Evolutionary conservation across 2,888 invertebrate genomes (phyloP), one percentile per base, ranked within the genome.

Genomic region (Crepidodera aurea): DNA sequence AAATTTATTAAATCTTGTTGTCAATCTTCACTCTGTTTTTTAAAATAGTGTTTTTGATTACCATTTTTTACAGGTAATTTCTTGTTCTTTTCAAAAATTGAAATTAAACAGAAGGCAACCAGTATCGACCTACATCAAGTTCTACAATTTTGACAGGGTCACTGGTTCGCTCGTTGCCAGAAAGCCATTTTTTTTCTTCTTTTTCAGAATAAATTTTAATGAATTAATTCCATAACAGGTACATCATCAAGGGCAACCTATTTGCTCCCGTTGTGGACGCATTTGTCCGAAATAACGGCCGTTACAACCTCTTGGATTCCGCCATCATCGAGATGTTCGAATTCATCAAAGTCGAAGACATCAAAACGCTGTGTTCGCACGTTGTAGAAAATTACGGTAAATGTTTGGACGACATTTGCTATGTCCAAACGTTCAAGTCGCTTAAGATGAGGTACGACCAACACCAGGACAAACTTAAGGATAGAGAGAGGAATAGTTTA

Each of bases 251-350:
- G 80, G 93, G 95, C 66, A 94, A 95, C 83, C 86, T 98, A 60
- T 95, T 99, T 82, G 92, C 93, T 71, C 96, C 96, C 27, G 95
- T 99, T 60, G 92, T 98, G 72, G 96, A 97, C 81, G 94, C 97
- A 70, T 97, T 99, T 82, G 89, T 94, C 75, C 89, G 92, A 77
- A 99, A 99, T 84, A 97, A 98, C 81, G 94, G 95, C 77, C 89
- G 98, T 77, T 99, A 99, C 84, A 99, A 99, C 85, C 88, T 99
- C 73, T 85, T 99, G 73, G 99, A 99, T 83, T 99, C 98, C 22
- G 98, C 99, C 69, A 94, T 99, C 81, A 87, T 99, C 81, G 99
- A 99, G 84, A 89, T 99, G 86, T 99, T 99, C 84, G 99, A 99
- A 84, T 99, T 95, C 83, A 96, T 99, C 70, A 94, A 94, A 85